Conservation (phyloP, 2,797 vertebrate species). For the Halcyon chelicuti region DNA sequence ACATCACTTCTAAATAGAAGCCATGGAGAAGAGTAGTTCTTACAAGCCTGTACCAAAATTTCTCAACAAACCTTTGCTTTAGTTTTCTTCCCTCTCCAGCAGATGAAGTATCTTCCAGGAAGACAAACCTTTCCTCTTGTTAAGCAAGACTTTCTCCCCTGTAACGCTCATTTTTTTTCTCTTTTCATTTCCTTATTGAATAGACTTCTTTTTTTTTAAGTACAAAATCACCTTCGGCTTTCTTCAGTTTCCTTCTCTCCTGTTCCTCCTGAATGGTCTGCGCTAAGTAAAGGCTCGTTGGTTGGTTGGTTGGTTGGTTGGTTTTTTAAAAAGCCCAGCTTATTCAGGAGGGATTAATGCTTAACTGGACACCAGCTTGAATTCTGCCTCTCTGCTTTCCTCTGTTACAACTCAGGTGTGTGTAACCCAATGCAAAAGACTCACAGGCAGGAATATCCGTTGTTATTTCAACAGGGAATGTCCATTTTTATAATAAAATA, state of each 20-base stretch:
- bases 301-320: rapidly evolving
- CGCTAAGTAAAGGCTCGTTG: rapidly evolving
- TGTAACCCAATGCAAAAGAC: neutral
- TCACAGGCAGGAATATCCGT: neutral
- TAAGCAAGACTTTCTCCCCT: neutral
- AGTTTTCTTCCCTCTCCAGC: neutral
- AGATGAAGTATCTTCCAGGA: neutral
- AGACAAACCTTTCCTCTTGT: neutral
- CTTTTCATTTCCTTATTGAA: neutral
- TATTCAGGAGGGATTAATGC: neutral
- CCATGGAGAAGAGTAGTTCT: rapidly evolving
- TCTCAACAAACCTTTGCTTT: neutral
- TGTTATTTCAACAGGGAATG: neutral
- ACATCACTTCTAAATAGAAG: neutral
- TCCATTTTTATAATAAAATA: neutral
- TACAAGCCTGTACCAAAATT: neutral
- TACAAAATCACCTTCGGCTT: neutral
- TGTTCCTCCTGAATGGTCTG: rapidly evolving
- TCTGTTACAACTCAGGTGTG: neutral
- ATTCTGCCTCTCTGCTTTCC: neutral
- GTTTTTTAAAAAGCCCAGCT: neutral
- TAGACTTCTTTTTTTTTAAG: neutral
- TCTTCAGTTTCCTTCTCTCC: rapidly evolving
- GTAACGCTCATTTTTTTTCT: neutral
- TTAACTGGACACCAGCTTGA: neutral